Evolutionary conservation across 2,113 vertebrate genomes (phyloP).

Genomic region (Channa argus): DNA sequence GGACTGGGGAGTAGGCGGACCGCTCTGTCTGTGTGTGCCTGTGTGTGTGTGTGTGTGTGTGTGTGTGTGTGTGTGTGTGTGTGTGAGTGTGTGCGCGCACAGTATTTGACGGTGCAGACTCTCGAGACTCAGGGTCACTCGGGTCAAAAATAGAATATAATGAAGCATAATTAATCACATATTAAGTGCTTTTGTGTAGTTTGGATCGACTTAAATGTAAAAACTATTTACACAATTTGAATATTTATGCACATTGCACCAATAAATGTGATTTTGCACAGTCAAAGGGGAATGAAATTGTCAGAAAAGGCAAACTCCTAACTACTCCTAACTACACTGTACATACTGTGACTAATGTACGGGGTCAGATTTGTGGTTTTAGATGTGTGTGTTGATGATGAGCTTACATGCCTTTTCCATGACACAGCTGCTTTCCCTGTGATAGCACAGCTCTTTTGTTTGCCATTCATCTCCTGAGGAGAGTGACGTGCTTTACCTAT

Average conservation of each 20-base stretch:
- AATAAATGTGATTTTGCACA: too few species aligned
- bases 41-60: slow-evolving; percentile 9
- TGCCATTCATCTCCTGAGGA: slow-evolving; percentile 10
- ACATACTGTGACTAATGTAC: background rate
- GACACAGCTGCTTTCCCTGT: slow-evolving; percentile 5
- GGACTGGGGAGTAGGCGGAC: slow-evolving; percentile 66
- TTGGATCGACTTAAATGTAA: too few species aligned
- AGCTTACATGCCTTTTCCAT: slow-evolving; percentile 21
- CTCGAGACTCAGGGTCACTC: slow-evolving; percentile 14
- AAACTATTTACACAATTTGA: too few species aligned
- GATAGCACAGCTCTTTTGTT: slow-evolving; percentile 21
- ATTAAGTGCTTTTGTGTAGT: background rate
- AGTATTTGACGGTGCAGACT: slow-evolving; percentile 31
- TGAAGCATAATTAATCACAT: slow-evolving; percentile 1
- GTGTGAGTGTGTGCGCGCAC: slow-evolving; percentile 54
- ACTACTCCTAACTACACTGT: too few species aligned
- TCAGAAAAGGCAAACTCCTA: too few species aligned
- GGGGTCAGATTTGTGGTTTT: background rate
- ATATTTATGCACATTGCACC: too few species aligned
- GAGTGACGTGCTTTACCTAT: background rate
- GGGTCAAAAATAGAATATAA: slow-evolving; percentile 10
- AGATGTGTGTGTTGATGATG: slow-evolving; percentile 16
- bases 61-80: slow-evolving; percentile 21
- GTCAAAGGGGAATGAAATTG: too few species aligned
- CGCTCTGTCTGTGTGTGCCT: slow-evolving; percentile 12